Evolutionary conservation across 2,113 vertebrate genomes (phyloP).

Genomic region (Probosciger aterrimus): DNA sequence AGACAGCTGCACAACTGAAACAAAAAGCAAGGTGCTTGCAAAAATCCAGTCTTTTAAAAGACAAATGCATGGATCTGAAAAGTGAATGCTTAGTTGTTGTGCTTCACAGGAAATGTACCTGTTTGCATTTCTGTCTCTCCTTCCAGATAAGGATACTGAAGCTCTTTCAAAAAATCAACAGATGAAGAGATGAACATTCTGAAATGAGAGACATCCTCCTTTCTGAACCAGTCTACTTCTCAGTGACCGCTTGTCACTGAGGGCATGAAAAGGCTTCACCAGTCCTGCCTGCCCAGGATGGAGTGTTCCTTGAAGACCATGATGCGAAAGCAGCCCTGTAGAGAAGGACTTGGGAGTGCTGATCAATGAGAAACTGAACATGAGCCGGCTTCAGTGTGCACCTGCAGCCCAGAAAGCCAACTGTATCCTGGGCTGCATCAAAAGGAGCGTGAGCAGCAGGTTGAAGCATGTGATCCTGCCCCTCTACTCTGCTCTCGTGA

Average conservation of each 20-base stretch:
- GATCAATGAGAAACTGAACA: not conserved
- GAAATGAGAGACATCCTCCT: not conserved
- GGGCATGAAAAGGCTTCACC: not conserved
- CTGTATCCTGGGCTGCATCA: not conserved
- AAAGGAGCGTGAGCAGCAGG: not conserved
- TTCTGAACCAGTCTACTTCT: not conserved
- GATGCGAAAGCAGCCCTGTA: not conserved
- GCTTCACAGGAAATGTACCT: not conserved
- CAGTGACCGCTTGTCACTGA: not conserved
- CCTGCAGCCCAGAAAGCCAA: not conserved
- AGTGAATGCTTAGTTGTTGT: not conserved
- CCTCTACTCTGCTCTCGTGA: not conserved
- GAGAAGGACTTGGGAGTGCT: not conserved
- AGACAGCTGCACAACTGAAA: not conserved
- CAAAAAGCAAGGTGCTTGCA: not conserved
- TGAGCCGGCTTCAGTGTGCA: not conserved
- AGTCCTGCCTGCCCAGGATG: not conserved
- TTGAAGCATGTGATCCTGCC: not conserved
- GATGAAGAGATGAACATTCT: not conserved
- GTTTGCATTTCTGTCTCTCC: not conserved
- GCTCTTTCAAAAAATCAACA: not conserved
- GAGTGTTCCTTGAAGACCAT: not conserved
- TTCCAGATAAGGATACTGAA: not conserved
- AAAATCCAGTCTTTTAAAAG: not conserved
- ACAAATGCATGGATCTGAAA: not conserved